Base-by-base conservation (phyloP, 2,888 invertebrate species). In the Eilema depressum region DNA sequence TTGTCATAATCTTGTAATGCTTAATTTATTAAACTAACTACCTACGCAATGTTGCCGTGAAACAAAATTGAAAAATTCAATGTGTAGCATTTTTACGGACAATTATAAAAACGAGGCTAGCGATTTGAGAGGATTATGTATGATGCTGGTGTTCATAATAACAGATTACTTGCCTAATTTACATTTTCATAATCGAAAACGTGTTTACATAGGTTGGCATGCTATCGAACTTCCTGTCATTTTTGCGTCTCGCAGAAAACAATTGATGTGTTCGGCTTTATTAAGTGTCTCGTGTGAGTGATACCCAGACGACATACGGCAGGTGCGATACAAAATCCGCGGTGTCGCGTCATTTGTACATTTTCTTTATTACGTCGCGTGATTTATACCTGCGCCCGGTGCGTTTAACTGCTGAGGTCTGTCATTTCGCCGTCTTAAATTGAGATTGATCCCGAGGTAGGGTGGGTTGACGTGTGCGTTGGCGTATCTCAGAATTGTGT, bases 401-500 rank as follows among this genome's bases (percentile, higher is more conserved):
- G 93, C 88, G 93, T 93, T 92, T 94, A 95, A 95, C 95, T 93
- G 94, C 92, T 92, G 88, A 91, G 90, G 89, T 92, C 91, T 94
- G 94, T 94, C 94, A 94, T 94, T 94, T 94, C 90, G 88, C 87
- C 90, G 89, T 92, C 94, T 94, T 91, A 94, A 95, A 95, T 95
- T 94, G 94, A 94, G 94, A 95, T 95, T 93, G 94, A 95, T 94
- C 92, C 91, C 80, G 77, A 86, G 86, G 89, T 89, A 89, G 89
- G 87, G 87, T 85, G 88, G 85, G 86, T 85, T 90, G 90, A 90
- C 89, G 88, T 85, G 83, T 84, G 82, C 82, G 85, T 83, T 85
- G 85, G 81, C 85, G 86, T 85, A 85, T 83, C 84, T 84, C 82
- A 85, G 87, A 88, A 89, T 92, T 91, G 89, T 89, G 82, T 91